Base-by-base conservation (phyloP, 2,888 invertebrate species). In the Stenotaenia linearis region DNA sequence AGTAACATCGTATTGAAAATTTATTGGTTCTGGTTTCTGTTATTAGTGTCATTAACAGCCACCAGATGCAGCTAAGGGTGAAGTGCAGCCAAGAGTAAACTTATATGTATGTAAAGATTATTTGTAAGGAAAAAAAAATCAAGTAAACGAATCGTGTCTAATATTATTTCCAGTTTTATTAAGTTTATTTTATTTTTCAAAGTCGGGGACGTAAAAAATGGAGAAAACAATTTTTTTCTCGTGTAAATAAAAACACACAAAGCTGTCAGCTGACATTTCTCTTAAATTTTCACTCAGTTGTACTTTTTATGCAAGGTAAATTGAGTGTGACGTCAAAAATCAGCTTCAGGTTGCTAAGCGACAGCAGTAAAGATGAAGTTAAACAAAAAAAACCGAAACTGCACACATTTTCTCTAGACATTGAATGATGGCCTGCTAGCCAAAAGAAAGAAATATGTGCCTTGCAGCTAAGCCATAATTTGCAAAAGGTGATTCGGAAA, bases 381-480 rank as follows among this genome's bases (percentile, higher is more conserved):
- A 69, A 69, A 69, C 23, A 69, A 69, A 69, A 69, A 69, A 69
- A 15, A 69, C 25, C 69, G 25, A 69, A 69, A 69, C 69, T 69
- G 69, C 69, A 69, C 69, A 69, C 69, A 69, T 69, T 69, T 69
- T 28, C 69, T 28, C 28, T 28, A 25, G 69, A 69, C 69, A 69
- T 69, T 69, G 69, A 69, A 69, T 69, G 69, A 69, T 69, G 69
- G 69, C 69, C 69, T 69, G 25, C 69, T 69, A 69, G 69, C 28
- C 69, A 69, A 69, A 69, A 28, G 69, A 25, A 69, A 69, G 69
- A 69, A 69, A 69, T 69, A 28, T 69, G 69, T 69, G 69, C 69
- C 69, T 69, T 69, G 69, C 69, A 69, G 69, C 69, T 69, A 69
- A 69, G 69, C 69, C 69, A 69, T 69, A 69, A 69, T 69, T 69